phyloP scores from a whole-genome alignment of 2,797 vertebrate species.

The Xiphorhynchus erythropygius region DNA sequence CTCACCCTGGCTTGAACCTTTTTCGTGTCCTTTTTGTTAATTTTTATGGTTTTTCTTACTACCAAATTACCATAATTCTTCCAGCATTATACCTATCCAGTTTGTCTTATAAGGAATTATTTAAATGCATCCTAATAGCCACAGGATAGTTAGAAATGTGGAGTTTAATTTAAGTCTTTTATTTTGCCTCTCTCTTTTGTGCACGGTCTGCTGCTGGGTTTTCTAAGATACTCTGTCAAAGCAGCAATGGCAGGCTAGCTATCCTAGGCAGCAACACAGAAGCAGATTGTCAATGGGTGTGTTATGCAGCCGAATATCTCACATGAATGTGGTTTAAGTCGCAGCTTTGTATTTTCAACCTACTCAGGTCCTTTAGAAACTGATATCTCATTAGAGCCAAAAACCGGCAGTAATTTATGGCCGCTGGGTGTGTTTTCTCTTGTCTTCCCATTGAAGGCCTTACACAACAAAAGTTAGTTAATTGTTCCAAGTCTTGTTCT shows the following conservation, averaged over 20 bases:
- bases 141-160: neutral
- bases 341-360: neutral
- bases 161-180: neutral
- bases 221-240: neutral
- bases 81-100: neutral
- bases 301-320: neutral
- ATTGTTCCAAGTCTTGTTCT: neutral
- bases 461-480: neutral
- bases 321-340: neutral
- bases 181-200: neutral
- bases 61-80: neutral
- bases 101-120: neutral
- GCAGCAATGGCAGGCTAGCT: neutral
- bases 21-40: neutral
- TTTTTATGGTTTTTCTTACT: neutral
- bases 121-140: neutral
- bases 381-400: neutral
- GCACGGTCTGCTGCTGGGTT: neutral
- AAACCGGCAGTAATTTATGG: neutral
- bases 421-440: rapidly evolving
- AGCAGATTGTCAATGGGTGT: neutral
- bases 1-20: neutral
- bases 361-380: neutral
- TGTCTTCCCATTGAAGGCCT: neutral
- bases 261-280: neutral